Conservation (phyloP, 2,797 vertebrate genomes). For the Heliangelus exortis region DNA sequence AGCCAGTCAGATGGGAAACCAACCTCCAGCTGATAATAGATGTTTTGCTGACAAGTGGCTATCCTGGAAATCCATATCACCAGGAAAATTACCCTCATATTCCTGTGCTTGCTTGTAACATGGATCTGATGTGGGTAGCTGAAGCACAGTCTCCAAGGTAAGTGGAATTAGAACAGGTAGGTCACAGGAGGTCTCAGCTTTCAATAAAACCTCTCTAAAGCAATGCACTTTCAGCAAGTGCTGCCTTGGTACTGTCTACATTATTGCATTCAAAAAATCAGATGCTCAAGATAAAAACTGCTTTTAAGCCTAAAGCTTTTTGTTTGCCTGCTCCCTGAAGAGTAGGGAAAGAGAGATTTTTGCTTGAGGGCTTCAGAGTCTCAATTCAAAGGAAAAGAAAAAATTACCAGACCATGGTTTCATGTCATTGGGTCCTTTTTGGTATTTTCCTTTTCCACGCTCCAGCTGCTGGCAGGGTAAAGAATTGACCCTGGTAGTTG, state of each 20-base stretch:
- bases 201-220: background rate
- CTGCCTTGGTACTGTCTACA: background rate
- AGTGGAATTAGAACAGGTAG: background rate
- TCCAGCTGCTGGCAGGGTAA: background rate
- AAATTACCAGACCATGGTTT: background rate
- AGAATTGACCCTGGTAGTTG: background rate
- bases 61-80: conserved; percentile 76
- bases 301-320: background rate
- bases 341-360: background rate
- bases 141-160: conserved; percentile 89
- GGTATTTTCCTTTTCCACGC: background rate
- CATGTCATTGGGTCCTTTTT: background rate
- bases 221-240: background rate
- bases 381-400: background rate
- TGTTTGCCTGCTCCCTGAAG: background rate
- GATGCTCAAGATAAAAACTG: background rate
- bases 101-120: conserved; percentile 89
- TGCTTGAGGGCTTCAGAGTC: background rate
- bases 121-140: conserved; percentile 91
- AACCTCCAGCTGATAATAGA: conserved; percentile 90
- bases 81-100: conserved; percentile 77
- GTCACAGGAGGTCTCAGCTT: background rate
- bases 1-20: conserved; percentile 91
- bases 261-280: background rate
- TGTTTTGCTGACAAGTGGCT: conserved; percentile 87